Evolutionary conservation across 2,113 vertebrate species (phyloP).

Genomic region (Anolis sagrei): DNA sequence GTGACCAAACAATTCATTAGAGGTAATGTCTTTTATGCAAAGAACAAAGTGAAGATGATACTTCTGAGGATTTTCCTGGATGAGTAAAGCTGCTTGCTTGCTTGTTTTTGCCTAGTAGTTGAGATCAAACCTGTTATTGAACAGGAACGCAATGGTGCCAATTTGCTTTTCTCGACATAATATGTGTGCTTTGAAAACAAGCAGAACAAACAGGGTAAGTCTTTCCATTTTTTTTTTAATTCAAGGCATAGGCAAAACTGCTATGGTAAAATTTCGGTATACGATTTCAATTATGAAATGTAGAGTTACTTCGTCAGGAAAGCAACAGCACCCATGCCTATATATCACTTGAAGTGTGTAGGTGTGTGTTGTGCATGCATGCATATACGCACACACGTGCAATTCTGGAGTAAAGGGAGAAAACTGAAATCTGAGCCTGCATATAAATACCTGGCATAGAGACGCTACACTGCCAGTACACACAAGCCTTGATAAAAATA

Average conservation of each 20-base stretch:
- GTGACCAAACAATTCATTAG: not conserved
- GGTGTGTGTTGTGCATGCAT: too few relatives aligned
- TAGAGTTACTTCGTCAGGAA: not conserved
- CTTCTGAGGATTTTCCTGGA: not conserved
- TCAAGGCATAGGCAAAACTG: not conserved
- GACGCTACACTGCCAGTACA: not conserved
- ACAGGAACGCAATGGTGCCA: not conserved
- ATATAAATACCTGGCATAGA: not conserved
- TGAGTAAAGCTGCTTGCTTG: not conserved
- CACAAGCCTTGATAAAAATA: constrained; percentile 28
- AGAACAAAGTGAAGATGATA: not conserved
- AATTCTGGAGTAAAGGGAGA: not conserved
- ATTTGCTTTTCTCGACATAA: not conserved
- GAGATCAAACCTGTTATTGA: not conserved
- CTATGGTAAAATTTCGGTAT: not conserved
- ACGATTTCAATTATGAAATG: not conserved
- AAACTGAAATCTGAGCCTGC: not conserved
- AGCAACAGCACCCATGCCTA: not conserved
- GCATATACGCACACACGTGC: too few relatives aligned
- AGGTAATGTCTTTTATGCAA: not conserved
- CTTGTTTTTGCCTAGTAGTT: not conserved
- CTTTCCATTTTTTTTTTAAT: not conserved
- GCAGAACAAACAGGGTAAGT: not conserved
- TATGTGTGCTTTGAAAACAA: not conserved
- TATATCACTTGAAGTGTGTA: too few relatives aligned